Evolutionary conservation across 2,888 invertebrate species (phyloP).

Genomic region (Autographa gamma): DNA sequence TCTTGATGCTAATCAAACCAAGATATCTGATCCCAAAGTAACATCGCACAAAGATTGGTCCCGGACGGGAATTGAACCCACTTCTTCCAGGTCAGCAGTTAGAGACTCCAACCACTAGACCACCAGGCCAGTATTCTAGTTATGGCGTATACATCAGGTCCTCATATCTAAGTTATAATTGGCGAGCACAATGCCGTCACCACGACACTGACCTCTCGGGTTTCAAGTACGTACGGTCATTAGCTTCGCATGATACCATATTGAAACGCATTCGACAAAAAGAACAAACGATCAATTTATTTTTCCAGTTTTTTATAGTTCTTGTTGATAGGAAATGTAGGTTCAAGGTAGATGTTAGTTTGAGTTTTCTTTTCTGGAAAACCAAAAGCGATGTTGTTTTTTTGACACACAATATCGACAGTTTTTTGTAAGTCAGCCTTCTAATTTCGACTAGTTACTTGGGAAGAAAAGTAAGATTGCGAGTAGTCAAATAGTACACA

Average conservation of each 20-base stretch:
- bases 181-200: slow-evolving; percentile 77
- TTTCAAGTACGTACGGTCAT: slow-evolving; percentile 84
- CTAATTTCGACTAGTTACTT: too few relatives aligned
- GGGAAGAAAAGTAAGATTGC: too few relatives aligned
- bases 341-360: slow-evolving; percentile 33
- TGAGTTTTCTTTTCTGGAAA: neutral
- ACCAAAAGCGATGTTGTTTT: neutral
- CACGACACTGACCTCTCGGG: slow-evolving; percentile 79
- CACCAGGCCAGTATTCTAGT: too few relatives aligned
- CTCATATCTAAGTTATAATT: slow-evolving; percentile 77
- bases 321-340: slow-evolving; percentile 27
- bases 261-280: slow-evolving; percentile 53
- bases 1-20: too few relatives aligned
- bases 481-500: too few relatives aligned
- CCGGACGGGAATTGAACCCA: too few relatives aligned
- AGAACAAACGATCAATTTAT: slow-evolving; percentile 32
- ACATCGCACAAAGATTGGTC: too few relatives aligned
- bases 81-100: too few relatives aligned
- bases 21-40: too few relatives aligned
- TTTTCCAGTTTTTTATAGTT: slow-evolving; percentile 25
- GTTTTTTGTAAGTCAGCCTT: neutral
- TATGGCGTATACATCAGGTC: slow-evolving; percentile 26
- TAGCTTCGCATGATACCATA: slow-evolving; percentile 64
- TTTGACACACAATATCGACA: too few relatives aligned
- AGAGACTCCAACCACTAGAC: too few relatives aligned